Base-by-base conservation (phyloP, 37 sponge, comb jelly and placozoan genomes). In the Cliona cf. orientalis region DNA sequence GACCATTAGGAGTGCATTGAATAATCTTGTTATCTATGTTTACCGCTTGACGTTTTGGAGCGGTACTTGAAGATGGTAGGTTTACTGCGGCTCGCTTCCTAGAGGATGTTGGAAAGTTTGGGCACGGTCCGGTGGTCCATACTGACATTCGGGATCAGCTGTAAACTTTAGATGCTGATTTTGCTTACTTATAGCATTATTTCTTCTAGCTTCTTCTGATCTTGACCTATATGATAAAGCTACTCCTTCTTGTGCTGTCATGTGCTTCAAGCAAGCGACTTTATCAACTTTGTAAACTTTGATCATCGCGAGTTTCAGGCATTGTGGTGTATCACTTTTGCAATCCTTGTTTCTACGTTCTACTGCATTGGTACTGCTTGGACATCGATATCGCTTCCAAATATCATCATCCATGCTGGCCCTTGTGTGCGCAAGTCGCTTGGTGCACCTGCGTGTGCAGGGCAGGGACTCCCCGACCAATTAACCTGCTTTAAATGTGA, bases 251-350 rank as follows among this genome's bases (percentile, higher is more conserved):
- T 77, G 28, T 42, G 78, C 61, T 65, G 78, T n/a, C 38, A 77
- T 63, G 32, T 77, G 66, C 31, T 62, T 77, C 37, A 60, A 62
- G 31, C 78, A 77, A 5, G 66, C 66, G 7, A 72, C 66, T 29
- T 77, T 77, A 35, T 77, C 78, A 5, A 77, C 44, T 19, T 77
- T 75, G 42, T 75, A 75, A 14, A 75, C 76, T 41, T 62, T 65
- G 14, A 77, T 77, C 66, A 62, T 63, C 4, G 66, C 78, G 28
- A 63, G 39, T 63, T 77, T 77, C 25, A 77, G 31, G 44, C 12
- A 36, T 11, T 62, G 44, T 26, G 78, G 78, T 63, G 28, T 63
- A 64, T 77, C 66, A 65, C 46, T 6, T 28, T 62, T 62, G 61
- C 78, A 77, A 12, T 77, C 78, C 33, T 62, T 60, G 33, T 77